phyloP scores from a whole-genome alignment of 2,888 invertebrate species.

The Cinara cedri region DNA sequence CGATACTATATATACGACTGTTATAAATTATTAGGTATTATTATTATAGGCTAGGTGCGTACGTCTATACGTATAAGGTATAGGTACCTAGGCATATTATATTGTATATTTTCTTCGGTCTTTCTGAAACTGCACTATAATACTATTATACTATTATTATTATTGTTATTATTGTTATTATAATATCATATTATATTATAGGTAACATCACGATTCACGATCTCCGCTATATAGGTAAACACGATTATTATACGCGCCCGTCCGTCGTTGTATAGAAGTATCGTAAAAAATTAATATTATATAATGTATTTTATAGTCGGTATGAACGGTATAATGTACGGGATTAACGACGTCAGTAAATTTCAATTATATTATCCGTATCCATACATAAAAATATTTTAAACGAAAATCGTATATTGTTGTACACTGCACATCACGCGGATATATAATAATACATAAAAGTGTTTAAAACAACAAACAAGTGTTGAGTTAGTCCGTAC shows the following conservation, averaged over 20 bases:
- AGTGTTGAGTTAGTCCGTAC: no score
- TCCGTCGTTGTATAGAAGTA: constrained; percentile 43
- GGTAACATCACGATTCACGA: constrained; percentile 45
- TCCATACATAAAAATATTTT: background rate
- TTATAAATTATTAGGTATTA: constrained; percentile 3
- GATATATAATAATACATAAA: background rate
- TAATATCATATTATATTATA: no score
- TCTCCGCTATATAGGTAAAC: constrained; percentile 20
- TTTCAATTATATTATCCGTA: constrained; percentile 39
- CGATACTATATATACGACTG: constrained; percentile 12
- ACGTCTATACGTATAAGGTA: no score
- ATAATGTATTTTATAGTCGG: no score
- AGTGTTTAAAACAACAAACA: no score
- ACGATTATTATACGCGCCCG: constrained; percentile 29
- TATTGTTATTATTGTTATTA: no score
- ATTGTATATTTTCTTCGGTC: constrained; percentile 15
- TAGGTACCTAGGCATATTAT: no score
- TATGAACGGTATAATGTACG: no score
- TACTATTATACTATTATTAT: background rate
- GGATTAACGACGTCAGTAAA: constrained; percentile 44
- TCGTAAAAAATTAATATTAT: constrained; percentile 41
- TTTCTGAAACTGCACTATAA: constrained; percentile 21
- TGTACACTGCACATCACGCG: no score
- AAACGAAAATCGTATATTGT: background rate
- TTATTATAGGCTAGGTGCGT: background rate